These are phyloP conservation scores for Spodoptera frugiperda DNA, from an alignment of 1,140 invertebrate genomes.

Conservation along the genomic window DNA sequence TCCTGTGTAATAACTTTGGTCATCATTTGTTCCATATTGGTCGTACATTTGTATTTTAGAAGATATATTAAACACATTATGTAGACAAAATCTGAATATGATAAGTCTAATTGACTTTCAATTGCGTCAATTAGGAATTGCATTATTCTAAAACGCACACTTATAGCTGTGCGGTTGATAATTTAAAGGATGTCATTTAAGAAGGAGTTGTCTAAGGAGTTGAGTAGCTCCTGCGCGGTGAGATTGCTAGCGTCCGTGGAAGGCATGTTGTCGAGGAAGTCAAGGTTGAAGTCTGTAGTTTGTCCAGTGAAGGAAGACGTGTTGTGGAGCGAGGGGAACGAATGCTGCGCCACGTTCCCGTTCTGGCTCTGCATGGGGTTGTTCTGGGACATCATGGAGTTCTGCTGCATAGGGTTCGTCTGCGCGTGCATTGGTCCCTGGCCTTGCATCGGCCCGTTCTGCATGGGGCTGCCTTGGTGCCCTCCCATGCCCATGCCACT, in stretches of 20 bases:
- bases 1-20: slow-evolving; percentile 78
- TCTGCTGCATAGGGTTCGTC: slow-evolving; percentile 69
- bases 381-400: slow-evolving; percentile 63
- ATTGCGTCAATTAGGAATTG: slow-evolving; percentile 48
- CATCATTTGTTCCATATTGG: slow-evolving; percentile 67
- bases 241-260: slow-evolving; percentile 90
- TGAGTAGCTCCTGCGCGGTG: slow-evolving; percentile 92
- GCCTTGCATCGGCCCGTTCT: slow-evolving; percentile 62
- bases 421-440: slow-evolving; percentile 63
- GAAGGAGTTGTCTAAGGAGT: slow-evolving; percentile 87
- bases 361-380: slow-evolving; percentile 67
- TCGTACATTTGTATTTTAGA: slow-evolving; percentile 51
- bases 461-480: slow-evolving; percentile 71
- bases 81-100: slow-evolving; percentile 47
- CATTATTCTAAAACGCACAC: slow-evolving; percentile 33
- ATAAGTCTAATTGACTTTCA: slow-evolving; percentile 53
- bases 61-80: slow-evolving; percentile 46
- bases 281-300: slow-evolving; percentile 91
- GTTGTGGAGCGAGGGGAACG: slow-evolving; percentile 78
- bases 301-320: slow-evolving; percentile 87
- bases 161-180: not conserved
- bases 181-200: slow-evolving; percentile 82
- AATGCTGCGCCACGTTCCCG: slow-evolving; percentile 60
- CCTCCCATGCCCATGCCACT: slow-evolving; percentile 72
- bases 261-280: slow-evolving; percentile 93